Conservation (phyloP, 2,888 invertebrate species). For the Eurois occulta region DNA sequence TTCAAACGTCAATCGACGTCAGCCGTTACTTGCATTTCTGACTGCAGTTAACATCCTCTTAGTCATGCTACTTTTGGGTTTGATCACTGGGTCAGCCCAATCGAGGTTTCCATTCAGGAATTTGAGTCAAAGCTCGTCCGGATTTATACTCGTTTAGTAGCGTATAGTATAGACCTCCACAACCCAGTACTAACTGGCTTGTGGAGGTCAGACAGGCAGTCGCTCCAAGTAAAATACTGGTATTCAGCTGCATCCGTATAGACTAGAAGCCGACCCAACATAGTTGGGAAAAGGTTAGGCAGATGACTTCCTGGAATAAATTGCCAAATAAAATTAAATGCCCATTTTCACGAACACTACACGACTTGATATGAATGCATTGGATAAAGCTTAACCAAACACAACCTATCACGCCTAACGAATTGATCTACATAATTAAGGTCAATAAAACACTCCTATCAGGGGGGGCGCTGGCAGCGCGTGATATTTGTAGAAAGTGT, state of each 20-base stretch:
- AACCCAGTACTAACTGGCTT: no score
- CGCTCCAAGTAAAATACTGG: no score
- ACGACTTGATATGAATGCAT: not conserved
- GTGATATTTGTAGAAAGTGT: constrained; percentile 63
- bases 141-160: not conserved
- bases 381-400: constrained; percentile 20
- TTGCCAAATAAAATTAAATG: not conserved
- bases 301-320: not conserved
- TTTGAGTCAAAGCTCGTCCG: not conserved
- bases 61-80: constrained; percentile 1
- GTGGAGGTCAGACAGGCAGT: no score
- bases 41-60: not conserved
- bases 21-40: not conserved
- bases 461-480: constrained; percentile 38
- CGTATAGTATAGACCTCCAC: no score
- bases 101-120: not conserved
- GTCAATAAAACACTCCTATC: constrained; percentile 38
- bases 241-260: no score
- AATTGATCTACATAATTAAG: constrained; percentile 56
- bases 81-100: not conserved
- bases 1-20: constrained; percentile 1
- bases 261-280: no score
- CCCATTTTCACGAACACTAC: not conserved
- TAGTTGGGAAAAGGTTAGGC: no score
- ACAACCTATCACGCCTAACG: constrained; percentile 35